These are phyloP conservation scores for Conopomorpha cramerella DNA, from an alignment of 1,140 invertebrate genomes.

Conservation along the genomic window DNA sequence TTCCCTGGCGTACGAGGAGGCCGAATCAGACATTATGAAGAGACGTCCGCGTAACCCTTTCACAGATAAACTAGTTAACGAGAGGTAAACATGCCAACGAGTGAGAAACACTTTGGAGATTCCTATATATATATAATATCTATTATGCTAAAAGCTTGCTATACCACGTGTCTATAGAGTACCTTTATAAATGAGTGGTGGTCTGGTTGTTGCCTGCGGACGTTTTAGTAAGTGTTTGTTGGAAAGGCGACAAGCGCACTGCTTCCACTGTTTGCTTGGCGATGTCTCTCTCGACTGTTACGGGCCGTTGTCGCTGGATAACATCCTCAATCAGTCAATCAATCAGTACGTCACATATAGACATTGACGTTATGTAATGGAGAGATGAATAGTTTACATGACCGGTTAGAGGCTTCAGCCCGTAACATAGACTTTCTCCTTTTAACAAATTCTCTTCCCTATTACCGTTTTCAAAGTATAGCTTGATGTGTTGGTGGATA, in stretches of 20 bases:
- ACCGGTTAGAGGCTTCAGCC: not conserved
- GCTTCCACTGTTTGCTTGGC: constrained; percentile 47
- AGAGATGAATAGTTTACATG: not conserved
- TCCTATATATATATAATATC: constrained; percentile 45
- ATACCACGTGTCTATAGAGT: too few relatives aligned
- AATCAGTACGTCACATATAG: too few relatives aligned
- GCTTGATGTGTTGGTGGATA: constrained; percentile 43
- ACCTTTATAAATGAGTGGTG: too few relatives aligned
- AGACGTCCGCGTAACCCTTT: constrained; percentile 95
- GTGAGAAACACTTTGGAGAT: constrained; percentile 27
- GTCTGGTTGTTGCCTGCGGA: not conserved
- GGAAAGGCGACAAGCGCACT: constrained; percentile 40
- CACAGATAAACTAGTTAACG: constrained; percentile 97
- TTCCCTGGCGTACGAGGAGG: constrained; percentile 99
- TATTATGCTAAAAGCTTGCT: constrained; percentile 54
- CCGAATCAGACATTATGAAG: constrained; percentile 99
- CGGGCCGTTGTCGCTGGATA: too few relatives aligned
- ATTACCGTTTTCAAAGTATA: constrained; percentile 33
- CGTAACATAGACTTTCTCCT: constrained; percentile 21
- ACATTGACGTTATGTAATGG: too few relatives aligned
- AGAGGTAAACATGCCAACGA: constrained; percentile 80
- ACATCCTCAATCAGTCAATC: too few relatives aligned
- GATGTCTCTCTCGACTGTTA: constrained; percentile 19
- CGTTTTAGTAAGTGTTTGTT: too few relatives aligned
- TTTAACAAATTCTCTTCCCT: constrained; percentile 35